Percentiles rank a stretch among this genome's conserved stretches.
Conservation (phyloP, 2,113 vertebrate genomes). For the Myanophis thanlyinensis region DNA sequence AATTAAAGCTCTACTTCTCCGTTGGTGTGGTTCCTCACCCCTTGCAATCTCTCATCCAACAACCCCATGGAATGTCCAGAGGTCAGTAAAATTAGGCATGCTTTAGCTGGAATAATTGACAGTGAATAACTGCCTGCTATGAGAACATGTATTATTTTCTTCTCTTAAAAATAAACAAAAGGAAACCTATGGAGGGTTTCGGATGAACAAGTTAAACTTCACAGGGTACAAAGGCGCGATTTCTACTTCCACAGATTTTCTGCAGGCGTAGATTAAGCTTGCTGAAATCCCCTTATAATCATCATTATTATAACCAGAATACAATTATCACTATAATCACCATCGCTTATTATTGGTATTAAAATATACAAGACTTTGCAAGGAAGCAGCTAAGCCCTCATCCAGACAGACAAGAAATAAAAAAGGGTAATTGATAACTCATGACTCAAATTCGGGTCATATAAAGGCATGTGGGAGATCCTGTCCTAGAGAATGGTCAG, state of each 20-base stretch:
- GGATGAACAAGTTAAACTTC: not conserved
- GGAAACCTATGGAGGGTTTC: not conserved
- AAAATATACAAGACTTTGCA: not conserved
- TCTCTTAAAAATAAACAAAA: slow-evolving; percentile 39
- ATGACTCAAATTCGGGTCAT: not conserved
- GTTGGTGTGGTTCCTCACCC: not conserved
- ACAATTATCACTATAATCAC: not conserved
- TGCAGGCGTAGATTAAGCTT: not conserved
- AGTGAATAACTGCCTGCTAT: slow-evolving; percentile 39
- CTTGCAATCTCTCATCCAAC: slow-evolving; percentile 28
- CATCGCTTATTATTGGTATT: not conserved
- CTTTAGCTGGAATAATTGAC: slow-evolving; percentile 38
- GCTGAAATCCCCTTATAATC: not conserved
- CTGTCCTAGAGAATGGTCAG: not conserved
- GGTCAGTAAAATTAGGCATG: slow-evolving; percentile 42
- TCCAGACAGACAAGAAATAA: not conserved
- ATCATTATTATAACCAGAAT: not conserved
- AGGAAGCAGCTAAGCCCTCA: not conserved
- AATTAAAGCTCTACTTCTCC: slow-evolving; percentile 46
- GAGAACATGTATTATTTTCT: slow-evolving; percentile 11
- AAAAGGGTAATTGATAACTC: not conserved
- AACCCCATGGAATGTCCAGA: slow-evolving; percentile 14
- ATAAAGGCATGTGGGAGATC: not conserved
- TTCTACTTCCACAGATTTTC: not conserved
- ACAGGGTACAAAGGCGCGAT: not conserved